Conservation (phyloP, 2,797 vertebrate species). For the Sebastes flavidus region DNA sequence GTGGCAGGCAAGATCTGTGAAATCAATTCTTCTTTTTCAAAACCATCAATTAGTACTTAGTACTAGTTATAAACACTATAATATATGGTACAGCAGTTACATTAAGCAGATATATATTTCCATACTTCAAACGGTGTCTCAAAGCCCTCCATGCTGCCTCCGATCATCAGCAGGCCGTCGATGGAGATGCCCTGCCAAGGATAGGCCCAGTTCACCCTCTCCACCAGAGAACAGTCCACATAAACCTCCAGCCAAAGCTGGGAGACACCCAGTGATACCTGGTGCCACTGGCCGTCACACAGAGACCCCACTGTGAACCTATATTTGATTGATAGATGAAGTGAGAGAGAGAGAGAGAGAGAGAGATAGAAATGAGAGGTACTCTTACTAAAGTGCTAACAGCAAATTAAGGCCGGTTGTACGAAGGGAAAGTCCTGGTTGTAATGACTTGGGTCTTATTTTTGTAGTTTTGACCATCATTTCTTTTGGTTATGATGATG, state of each 20-base stretch:
- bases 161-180: slow-evolving; percentile 80
- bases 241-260: slow-evolving; percentile 79
- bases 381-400: not conserved
- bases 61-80: not conserved
- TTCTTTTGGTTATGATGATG: not conserved
- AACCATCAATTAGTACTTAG: not conserved
- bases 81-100: not conserved
- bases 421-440: not conserved
- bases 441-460: not conserved
- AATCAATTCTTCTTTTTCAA: not conserved
- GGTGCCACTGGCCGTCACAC: slow-evolving; percentile 82
- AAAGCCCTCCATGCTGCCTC: slow-evolving; percentile 81
- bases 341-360: not conserved
- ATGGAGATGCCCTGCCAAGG: slow-evolving; percentile 81
- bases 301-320: slow-evolving; percentile 83
- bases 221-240: slow-evolving; percentile 85
- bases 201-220: slow-evolving; percentile 84
- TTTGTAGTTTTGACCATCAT: not conserved
- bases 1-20: not conserved
- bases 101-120: not conserved
- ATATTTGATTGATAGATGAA: not conserved
- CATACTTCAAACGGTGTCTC: slow-evolving; percentile 86
- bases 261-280: slow-evolving; percentile 80
- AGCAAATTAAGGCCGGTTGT: not conserved
- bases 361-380: not conserved